Evolutionary conservation across 1,140 invertebrate genomes (phyloP), one percentile per base, ranked within the genome.

Genomic region (Trichonephila clavipes): DNA sequence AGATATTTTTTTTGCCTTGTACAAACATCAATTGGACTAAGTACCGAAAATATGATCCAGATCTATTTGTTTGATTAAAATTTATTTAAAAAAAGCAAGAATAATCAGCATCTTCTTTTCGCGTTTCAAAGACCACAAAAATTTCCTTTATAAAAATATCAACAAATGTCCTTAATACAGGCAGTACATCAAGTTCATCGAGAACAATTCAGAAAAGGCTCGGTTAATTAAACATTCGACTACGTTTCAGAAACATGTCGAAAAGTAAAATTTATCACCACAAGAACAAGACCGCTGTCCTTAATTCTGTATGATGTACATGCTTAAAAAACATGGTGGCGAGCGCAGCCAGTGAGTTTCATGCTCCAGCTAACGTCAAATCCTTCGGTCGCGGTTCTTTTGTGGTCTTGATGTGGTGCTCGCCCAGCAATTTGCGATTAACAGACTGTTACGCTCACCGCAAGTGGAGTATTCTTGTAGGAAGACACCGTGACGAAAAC

Each of bases 371-470:
- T 8, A n/a, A 3, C 51, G 51, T 12, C 51, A 12, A 40, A 40
- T 51, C 51, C 10, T 51, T 51, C 51, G 21, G 82, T 83, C 51
- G 82, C 82, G 82, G 82, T 83, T 44, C 51, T 44, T 83, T 83
- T 83, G 82, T 58, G 85, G 72, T 21, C 72, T 7, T 77, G 34
- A 77, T 18, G 24, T 19, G 34, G 18, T 40, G 72, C 28, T 77
- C 61, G 61, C 34, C 28, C 85, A 61, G 58, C 61, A 87, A 87
- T 87, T 87, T 87, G 85, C 51, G 85, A 62, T 87, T 64, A 87
- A 87, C 85, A 87, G 85, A 87, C 58, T 87, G 85, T 87, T 87
- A 87, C 85, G 85, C 24, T 58, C 82, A 59, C 51, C 51, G 10
- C 7, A 0, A 51, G 51, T 12, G 19, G 51, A 83, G 82, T 21